A percentile compares a stretch with the other conserved stretches of the same genome.
Conservation (phyloP, 2,888 invertebrate genomes). For the Junonia oenone region DNA sequence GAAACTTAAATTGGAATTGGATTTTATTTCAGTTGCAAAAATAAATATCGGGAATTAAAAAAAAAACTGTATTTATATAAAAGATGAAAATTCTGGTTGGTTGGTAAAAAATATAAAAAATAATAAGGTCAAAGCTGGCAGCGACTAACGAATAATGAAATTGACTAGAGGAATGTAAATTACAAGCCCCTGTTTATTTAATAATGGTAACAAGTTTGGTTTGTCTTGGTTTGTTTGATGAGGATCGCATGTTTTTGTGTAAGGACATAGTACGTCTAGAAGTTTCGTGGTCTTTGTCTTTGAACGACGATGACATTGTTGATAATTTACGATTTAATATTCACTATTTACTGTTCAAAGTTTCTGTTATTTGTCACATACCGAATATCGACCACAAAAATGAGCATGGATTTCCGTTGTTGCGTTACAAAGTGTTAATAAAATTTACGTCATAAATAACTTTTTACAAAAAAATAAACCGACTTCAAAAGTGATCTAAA, state of each 20-base stretch:
- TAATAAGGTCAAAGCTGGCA: conserved; percentile 8
- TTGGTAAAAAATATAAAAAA: conserved; percentile 27
- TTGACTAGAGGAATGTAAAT: conserved; percentile 39
- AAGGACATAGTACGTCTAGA: neutral
- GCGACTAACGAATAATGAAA: conserved; percentile 40
- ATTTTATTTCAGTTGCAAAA: too few species aligned
- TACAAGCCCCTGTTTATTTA: conserved; percentile 42
- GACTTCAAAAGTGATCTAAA: too few species aligned
- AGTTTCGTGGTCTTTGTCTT: neutral
- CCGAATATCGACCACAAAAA: neutral
- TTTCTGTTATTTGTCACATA: neutral
- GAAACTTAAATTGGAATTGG: too few species aligned
- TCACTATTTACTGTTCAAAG: neutral
- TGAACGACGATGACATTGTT: neutral
- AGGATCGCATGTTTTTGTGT: conserved; percentile 31
- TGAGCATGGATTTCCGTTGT: too few species aligned
- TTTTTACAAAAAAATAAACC: too few species aligned
- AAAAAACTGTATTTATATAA: neutral
- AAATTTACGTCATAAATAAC: too few species aligned
- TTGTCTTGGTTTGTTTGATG: conserved; percentile 47
- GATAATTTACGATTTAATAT: conserved; percentile 1
- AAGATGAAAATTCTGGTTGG: too few species aligned
- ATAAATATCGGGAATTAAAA: too few species aligned
- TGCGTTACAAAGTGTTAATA: neutral
- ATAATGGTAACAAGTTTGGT: conserved; percentile 45